Evolutionary conservation across 2,113 vertebrate genomes (phyloP).

Genomic region (Rafetus swinhoei): DNA sequence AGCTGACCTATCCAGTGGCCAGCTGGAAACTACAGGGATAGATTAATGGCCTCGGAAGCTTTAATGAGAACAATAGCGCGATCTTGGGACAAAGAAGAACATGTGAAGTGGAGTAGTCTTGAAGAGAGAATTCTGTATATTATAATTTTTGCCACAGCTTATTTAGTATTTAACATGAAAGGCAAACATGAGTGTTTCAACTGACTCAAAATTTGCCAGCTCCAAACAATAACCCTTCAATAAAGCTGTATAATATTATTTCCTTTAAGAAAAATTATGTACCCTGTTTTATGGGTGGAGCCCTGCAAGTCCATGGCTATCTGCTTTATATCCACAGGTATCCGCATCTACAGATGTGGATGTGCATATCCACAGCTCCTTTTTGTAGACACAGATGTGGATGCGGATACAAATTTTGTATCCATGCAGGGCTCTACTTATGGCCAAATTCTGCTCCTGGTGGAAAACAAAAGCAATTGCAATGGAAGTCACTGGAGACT

Average conservation of each 20-base stretch:
- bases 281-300: background rate
- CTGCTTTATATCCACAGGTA: too few species aligned
- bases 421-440: too few species aligned
- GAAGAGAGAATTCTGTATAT: background rate
- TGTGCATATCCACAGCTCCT: too few species aligned
- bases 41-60: slow-evolving; percentile 55
- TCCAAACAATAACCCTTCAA: slow-evolving; percentile 58
- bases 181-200: slow-evolving; percentile 32
- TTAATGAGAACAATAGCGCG: slow-evolving; percentile 51
- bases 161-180: slow-evolving; percentile 25
- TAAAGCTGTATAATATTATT: slow-evolving; percentile 51
- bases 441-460: background rate
- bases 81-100: slow-evolving; percentile 52
- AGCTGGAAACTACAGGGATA: slow-evolving; percentile 56
- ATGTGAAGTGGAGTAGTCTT: background rate
- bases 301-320: too few species aligned
- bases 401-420: too few species aligned
- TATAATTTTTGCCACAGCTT: slow-evolving; percentile 30
- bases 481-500: background rate
- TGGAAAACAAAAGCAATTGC: background rate
- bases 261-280: background rate
- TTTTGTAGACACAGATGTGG: too few species aligned
- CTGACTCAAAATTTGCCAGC: slow-evolving; percentile 48
- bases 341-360: too few species aligned
- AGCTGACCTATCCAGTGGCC: slow-evolving; percentile 60